Conservation (phyloP, 1,140 invertebrate species). For the Archivesica marissinica region DNA sequence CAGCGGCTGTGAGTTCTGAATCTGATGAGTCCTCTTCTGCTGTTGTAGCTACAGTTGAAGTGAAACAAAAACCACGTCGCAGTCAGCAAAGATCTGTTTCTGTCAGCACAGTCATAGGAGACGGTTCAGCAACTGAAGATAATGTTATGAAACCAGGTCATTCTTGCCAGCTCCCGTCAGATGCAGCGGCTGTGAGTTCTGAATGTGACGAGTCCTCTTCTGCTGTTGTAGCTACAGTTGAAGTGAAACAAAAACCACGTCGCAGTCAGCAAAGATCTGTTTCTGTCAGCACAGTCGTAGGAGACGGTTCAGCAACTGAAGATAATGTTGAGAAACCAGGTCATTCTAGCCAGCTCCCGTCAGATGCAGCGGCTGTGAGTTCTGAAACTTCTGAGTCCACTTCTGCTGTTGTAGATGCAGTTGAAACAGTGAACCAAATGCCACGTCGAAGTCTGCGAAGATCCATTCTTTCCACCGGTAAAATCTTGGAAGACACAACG, state of each 20-base stretch:
- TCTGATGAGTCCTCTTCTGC: too few relatives aligned
- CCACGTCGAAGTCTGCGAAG: conserved; percentile 3
- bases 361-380: background rate
- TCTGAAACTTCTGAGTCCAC: too few relatives aligned
- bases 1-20: background rate
- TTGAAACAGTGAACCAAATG: background rate
- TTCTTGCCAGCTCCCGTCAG: background rate
- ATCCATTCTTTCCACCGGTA: background rate
- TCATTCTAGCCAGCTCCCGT: background rate
- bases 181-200: background rate
- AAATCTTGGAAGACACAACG: background rate
- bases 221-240: background rate
- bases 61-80: background rate
- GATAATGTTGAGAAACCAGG: background rate
- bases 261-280: background rate
- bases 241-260: background rate
- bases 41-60: background rate
- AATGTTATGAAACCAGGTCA: background rate
- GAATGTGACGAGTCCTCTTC: too few relatives aligned
- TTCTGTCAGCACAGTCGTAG: background rate
- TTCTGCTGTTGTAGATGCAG: background rate
- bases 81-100: background rate
- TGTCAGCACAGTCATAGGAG: background rate
- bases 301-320: background rate
- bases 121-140: background rate